Evolutionary conservation across 2,888 invertebrate species (phyloP).

Genomic region (Archips xylosteana): DNA sequence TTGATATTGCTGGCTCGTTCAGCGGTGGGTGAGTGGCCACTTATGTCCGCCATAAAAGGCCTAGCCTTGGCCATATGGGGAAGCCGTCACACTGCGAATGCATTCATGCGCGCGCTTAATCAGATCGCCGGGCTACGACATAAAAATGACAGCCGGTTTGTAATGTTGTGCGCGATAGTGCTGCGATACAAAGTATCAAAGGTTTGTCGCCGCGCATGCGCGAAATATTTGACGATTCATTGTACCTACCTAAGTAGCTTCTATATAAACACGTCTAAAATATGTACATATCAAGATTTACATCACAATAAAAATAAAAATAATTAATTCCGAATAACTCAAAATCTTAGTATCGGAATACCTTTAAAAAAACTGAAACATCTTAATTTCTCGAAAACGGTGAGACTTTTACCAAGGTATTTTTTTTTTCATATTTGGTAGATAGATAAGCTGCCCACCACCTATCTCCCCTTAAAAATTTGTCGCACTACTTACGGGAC

Average conservation of each 20-base stretch:
- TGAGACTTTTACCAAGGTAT: no score
- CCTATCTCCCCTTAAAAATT: no score
- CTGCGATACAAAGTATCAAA: conserved; percentile 34
- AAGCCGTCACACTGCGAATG: conserved; percentile 78
- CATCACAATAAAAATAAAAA: no score
- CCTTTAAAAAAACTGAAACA: no score
- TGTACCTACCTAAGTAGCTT: conserved; percentile 26
- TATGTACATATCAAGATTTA: no score
- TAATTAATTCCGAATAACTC: no score
- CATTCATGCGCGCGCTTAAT: conserved; percentile 80
- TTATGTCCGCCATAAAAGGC: conserved; percentile 83
- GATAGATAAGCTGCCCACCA: no score
- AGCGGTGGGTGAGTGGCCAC: conserved; percentile 84
- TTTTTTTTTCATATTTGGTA: no score
- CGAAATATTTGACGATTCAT: conserved; percentile 8
- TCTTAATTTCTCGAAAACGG: no score
- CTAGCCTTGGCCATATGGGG: conserved; percentile 84
- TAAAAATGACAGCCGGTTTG: conserved; percentile 60
- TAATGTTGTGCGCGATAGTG: conserved; percentile 30
- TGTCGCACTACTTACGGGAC: no score
- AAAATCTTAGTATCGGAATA: no score
- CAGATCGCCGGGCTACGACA: conserved; percentile 75
- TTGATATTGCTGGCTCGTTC: conserved; percentile 85
- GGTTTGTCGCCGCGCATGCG: conserved; percentile 24
- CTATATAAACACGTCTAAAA: neutral